Evolutionary conservation across 2,797 vertebrate genomes (phyloP).

Genomic region (Taenioides sp.): DNA sequence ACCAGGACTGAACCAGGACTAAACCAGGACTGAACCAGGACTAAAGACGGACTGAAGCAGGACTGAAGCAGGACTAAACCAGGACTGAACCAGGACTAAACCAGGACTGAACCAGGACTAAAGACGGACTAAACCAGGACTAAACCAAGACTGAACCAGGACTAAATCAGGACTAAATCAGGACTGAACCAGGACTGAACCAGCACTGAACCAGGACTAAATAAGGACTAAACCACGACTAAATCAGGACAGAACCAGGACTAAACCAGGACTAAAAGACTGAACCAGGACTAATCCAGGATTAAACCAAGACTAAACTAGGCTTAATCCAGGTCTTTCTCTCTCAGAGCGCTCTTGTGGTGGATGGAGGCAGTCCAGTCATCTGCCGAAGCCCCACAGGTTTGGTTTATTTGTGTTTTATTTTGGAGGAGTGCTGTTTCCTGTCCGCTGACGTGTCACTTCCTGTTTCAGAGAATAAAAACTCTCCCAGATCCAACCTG

Average conservation of each 20-base stretch:
- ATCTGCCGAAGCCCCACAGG: conserved; percentile 91
- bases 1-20: neutral
- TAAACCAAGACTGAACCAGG: neutral
- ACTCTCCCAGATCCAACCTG: conserved; percentile 89
- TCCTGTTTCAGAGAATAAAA: conserved; percentile 81
- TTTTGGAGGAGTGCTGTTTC: neutral
- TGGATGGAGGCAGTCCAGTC: conserved; percentile 77
- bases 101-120: neutral
- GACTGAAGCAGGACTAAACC: neutral
- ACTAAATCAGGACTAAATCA: neutral
- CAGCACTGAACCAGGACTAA: conserved; percentile 33
- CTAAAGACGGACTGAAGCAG: neutral
- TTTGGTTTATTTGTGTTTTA: conserved; percentile 37
- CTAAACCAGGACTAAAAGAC: neutral
- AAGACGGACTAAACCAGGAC: neutral
- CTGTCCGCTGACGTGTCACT: neutral
- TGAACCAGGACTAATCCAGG: neutral
- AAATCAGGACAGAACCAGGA: conserved; percentile 5
- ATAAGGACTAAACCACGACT: neutral
- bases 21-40: neutral
- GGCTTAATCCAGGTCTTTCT: neutral
- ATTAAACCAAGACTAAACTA: neutral
- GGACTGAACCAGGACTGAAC: conserved; percentile 3
- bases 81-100: neutral
- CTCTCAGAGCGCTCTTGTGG: neutral